Evolutionary conservation across 2,888 invertebrate genomes (phyloP), one percentile per base, ranked within the genome.

Genomic region (Acrocyrtus sp.): DNA sequence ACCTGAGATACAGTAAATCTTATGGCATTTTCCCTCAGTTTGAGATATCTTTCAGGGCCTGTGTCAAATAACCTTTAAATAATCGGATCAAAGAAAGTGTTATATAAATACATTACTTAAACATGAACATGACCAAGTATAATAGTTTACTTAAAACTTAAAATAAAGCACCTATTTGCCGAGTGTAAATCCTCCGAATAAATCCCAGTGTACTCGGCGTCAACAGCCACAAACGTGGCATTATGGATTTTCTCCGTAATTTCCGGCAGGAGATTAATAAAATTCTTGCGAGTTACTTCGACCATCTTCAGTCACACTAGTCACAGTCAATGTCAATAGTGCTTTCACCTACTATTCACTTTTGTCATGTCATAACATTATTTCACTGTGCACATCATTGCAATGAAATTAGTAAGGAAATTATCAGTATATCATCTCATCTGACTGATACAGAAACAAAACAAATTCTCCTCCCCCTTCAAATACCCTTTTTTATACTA

Each of bases 161-260:
- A n/a, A n/a, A n/a, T n/a, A n/a, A n/a, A n/a, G n/a, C n/a, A n/a
- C n/a, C n/a, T 63, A 45, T 74, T 76, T 19, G 53, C 39, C 29
- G 29, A 17, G 21, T 70, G 65, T 19, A 45, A 22, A n/a, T 73
- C 61, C 17, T 69, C 73, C 0, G 86, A 81, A 62, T 83, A 83
- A 56, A 89, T 83, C 24, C 88, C 91, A 70, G 91, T 91, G 82
- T 92, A 92, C 85, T 93, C 93, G 15, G 89, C 88, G 84, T 93
- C 93, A 78, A 93, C 86, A 17, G 90, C 87, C 79, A 91, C 84
- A 82, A 91, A 90, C 78, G 87, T 86, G 8, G 89, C 87, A 54
- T 86, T 85, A 82, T 88, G 86, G 26, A 92, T 83, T 72, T 86
- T 84, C 74, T 84, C 83, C 79, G 87, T 85, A 77, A 92, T 87